These are phyloP conservation scores for Leptodactylus fuscus DNA, from an alignment of 2,113 vertebrate genomes.

Conservation along the genomic window DNA sequence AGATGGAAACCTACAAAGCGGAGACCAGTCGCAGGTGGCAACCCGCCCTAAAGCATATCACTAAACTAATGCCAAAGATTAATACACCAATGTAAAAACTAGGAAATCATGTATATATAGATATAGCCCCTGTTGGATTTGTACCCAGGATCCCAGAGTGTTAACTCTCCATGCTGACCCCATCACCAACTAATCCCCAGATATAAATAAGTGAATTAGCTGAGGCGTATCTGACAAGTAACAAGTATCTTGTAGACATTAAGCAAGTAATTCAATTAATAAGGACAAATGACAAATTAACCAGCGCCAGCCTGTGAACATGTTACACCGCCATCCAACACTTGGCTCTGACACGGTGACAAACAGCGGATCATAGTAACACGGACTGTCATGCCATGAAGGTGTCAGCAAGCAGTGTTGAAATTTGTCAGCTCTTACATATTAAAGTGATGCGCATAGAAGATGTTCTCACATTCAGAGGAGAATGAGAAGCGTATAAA, in stretches of 20 bases:
- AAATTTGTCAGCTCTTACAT: neutral
- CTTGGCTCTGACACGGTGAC: conserved; percentile 18
- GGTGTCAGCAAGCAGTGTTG: neutral
- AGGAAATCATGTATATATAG: no score
- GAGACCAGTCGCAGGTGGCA: no score
- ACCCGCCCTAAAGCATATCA: no score
- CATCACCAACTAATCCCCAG: neutral
- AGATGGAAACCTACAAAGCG: no score
- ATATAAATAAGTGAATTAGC: neutral
- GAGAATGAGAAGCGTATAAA: no score
- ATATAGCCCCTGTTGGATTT: neutral
- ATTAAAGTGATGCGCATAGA: no score
- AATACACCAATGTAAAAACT: no score
- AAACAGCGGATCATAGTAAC: neutral
- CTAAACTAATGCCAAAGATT: no score
- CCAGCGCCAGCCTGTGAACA: no score
- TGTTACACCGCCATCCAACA: neutral
- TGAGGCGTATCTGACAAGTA: neutral
- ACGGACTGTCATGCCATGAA: neutral
- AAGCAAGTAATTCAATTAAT: neutral
- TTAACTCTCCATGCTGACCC: neutral
- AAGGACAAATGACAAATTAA: conserved; percentile 5
- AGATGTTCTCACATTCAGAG: neutral
- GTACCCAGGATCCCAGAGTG: no score
- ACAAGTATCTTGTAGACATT: neutral